Conservation (phyloP, 2,797 vertebrate genomes). For the Miichthys miiuy region DNA sequence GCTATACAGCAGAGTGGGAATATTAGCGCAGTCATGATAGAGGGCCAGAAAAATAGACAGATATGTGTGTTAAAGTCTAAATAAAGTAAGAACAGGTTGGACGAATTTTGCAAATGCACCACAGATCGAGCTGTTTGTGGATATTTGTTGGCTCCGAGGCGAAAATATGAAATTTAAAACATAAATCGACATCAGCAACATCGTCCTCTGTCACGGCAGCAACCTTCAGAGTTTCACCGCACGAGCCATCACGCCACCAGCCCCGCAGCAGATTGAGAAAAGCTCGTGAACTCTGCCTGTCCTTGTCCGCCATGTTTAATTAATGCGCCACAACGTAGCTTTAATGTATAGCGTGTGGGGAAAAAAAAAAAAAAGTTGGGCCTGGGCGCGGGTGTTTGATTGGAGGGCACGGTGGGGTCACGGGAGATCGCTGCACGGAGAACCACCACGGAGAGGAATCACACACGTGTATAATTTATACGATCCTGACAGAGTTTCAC, state of each 20-base stretch:
- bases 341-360: constrained; percentile 71
- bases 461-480: constrained; percentile 73
- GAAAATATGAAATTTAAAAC: not conserved
- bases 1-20: not conserved
- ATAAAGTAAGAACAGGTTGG: not conserved
- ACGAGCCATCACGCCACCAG: constrained; percentile 24
- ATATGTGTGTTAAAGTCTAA: not conserved
- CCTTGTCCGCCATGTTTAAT: constrained; percentile 79
- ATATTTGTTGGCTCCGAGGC: not conserved
- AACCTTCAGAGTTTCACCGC: not conserved
- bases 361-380: constrained; percentile 1
- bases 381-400: constrained; percentile 32
- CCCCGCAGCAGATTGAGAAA: constrained; percentile 32
- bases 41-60: not conserved
- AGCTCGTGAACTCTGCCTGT: constrained; percentile 76
- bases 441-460: constrained; percentile 55
- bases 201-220: constrained; percentile 15
- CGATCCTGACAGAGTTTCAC: constrained; percentile 55
- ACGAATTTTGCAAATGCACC: not conserved
- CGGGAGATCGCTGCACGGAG: constrained; percentile 53
- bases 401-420: constrained; percentile 60
- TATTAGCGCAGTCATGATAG: not conserved
- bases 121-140: not conserved
- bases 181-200: not conserved
- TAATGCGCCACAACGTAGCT: constrained; percentile 65